Evolutionary conservation across 2,113 vertebrate genomes (phyloP).

Genomic region (Martes martes): DNA sequence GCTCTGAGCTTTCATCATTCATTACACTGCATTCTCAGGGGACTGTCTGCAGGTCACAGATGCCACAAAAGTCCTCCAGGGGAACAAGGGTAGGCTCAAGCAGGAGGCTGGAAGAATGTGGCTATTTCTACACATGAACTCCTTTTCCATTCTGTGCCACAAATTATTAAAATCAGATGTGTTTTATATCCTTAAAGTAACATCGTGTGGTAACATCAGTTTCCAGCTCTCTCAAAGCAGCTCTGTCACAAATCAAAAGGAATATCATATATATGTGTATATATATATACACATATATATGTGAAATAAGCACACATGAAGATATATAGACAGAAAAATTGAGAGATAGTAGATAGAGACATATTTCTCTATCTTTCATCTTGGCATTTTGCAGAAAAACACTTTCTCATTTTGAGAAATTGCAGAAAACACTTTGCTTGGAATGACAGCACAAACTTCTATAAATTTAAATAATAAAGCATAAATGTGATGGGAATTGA

Average conservation of each 20-base stretch:
- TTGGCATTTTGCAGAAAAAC: neutral
- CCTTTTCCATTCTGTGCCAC: neutral
- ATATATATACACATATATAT: too few species aligned
- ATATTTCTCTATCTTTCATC: neutral
- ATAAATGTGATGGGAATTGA: neutral
- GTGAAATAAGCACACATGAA: neutral
- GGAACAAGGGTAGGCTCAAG: neutral
- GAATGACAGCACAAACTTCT: neutral
- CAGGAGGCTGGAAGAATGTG: neutral
- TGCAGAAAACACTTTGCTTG: constrained; percentile 4
- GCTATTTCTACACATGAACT: neutral
- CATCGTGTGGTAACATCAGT: neutral
- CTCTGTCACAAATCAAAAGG: neutral
- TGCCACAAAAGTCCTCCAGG: neutral
- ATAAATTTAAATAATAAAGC: constrained; percentile 40
- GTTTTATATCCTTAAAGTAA: neutral
- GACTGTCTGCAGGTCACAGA: neutral
- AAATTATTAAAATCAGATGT: neutral
- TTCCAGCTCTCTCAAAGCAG: neutral
- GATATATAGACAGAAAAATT: neutral
- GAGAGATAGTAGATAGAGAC: neutral
- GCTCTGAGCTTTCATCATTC: neutral
- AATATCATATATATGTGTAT: neutral
- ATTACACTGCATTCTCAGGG: neutral
- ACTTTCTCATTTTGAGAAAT: neutral